A percentile compares a stretch with the other conserved stretches of the same genome.
Conservation (phyloP, 1,140 invertebrate genomes). For the Elysia chlorotica region DNA sequence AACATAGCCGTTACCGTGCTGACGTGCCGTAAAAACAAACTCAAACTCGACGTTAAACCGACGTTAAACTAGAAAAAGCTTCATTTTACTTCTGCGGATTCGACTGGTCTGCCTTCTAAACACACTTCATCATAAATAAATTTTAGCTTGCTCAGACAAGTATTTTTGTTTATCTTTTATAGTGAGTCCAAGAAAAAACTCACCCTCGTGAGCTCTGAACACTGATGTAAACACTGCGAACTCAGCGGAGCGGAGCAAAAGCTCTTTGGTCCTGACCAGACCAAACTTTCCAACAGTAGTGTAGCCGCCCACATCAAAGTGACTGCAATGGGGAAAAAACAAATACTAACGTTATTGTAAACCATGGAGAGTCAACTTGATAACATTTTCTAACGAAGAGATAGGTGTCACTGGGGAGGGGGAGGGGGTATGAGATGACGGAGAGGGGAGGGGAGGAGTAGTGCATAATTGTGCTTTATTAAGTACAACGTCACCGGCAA, state of each 20-base stretch:
- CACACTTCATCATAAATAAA: constrained; percentile 35
- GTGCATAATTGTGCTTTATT: too few relatives aligned
- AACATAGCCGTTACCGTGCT: constrained; percentile 48
- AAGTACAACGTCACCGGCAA: too few relatives aligned
- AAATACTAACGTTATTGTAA: too few relatives aligned
- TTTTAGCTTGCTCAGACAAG: not conserved
- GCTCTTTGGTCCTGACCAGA: constrained; percentile 47
- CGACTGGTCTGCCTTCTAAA: constrained; percentile 54
- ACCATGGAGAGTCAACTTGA: too few relatives aligned
- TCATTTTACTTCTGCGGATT: constrained; percentile 55
- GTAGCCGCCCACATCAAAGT: constrained; percentile 63
- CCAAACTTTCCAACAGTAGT: constrained; percentile 40
- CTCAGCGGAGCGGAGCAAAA: constrained; percentile 60
- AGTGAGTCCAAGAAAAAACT: not conserved
- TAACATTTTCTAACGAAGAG: too few relatives aligned
- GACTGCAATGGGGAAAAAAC: too few relatives aligned
- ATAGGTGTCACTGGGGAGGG: too few relatives aligned
- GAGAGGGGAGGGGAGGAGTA: too few relatives aligned
- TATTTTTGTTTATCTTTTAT: not conserved
- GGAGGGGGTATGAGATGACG: too few relatives aligned
- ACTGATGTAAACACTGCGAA: constrained; percentile 61
- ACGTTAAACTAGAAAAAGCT: constrained; percentile 17
- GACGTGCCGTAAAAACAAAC: constrained; percentile 52
- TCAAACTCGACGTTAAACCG: constrained; percentile 10
- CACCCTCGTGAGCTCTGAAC: constrained; percentile 63